Base-by-base conservation (phyloP, 2,888 invertebrate genomes). In the Catocala fraxini region DNA sequence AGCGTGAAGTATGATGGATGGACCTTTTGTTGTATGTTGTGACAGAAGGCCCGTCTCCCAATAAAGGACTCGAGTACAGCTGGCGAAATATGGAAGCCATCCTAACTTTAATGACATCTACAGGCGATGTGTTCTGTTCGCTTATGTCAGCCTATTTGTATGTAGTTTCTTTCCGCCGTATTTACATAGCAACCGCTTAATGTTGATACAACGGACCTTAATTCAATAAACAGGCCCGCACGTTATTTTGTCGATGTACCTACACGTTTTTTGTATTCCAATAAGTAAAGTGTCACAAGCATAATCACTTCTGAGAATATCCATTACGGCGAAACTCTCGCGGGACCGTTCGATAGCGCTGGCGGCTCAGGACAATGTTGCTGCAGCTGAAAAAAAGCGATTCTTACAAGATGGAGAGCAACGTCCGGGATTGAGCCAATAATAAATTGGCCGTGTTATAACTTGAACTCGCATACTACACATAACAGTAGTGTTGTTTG, bases 281-380 rank as follows among this genome's bases (percentile, higher is more conserved):
- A 82, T 82, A 83, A 70, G 65, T 73, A 73, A 79, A 77, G 73
- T 79, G 81, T 81, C 79, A 77, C 75, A 74, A 79, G 73, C 77
- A 82, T 85, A 84, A 85, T 87, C 82, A 82, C 79, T 82, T 82
- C 78, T 67, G 81, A 81, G 83, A 82, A 79, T 73, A 75, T 57
- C 58, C 68, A 60, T 70, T 70, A 62, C 66, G 62, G 67, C 51
- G 62, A 47, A 71, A 77, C 70, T 51, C 60, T 33, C 49, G 46
- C 11, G 81, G 81, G 83, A 81, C 65, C 15, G 56, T 60, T 68
- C 63, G 65, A 77, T 76, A 75, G 10, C 43, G 41, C 11, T 2
- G 72, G 78, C 63, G 77, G 68, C 67, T 60, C 67, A 72, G 81
- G 78, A 88, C 88, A 88, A 85, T 84, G 65, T 70, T 71, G 56